Base-by-base conservation (phyloP, 2,888 invertebrate genomes). In the Eumerus sabulonum region DNA sequence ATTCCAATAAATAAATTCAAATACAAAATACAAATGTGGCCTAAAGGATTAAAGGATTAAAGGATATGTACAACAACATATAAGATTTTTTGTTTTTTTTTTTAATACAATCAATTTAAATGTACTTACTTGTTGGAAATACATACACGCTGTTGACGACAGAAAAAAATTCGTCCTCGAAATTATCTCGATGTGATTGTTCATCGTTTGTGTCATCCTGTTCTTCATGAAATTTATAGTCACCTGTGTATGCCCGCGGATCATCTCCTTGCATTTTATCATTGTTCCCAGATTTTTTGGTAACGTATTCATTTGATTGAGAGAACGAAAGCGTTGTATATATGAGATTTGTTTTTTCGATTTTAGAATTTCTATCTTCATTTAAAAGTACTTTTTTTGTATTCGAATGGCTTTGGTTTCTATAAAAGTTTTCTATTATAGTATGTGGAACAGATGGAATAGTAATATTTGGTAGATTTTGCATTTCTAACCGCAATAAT, bases 391-490 rank as follows among this genome's bases (percentile, higher is more conserved):
- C 45, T 1, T 63, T 74, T 18, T 76, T 68, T 16, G 53, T 72
- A 12, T 56, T 44, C 36, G 70, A 68, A 1, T 82, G 76, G 64
- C 87, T 86, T 11, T 84, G 85, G 36, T 85, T 85, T 70, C 86
- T 87, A 54, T 88, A 88, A 76, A 88, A 88, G 42, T 85, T 85
- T 50, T 91, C 89, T 87, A 92, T 89, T 83, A 92, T 89, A 79
- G 90, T 90, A 64, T 89, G 88, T 42, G 92, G 93, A 74, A 93
- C 91, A n/a, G 83, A 73, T 18, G 92, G 92, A 83, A 91, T 88
- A 14, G 92, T 92, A 72, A 92, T 92, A 85, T 93, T 93, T 44
- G 93, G 93, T 50, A 92, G 90, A 83, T 91, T 90, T 73, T 90
- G 89, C 85, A 93, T 89, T 81, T 92, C 92, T 74, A 93, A 89